phyloP scores from a whole-genome alignment of 2,888 invertebrate species.

The Tiliacea aurago region DNA sequence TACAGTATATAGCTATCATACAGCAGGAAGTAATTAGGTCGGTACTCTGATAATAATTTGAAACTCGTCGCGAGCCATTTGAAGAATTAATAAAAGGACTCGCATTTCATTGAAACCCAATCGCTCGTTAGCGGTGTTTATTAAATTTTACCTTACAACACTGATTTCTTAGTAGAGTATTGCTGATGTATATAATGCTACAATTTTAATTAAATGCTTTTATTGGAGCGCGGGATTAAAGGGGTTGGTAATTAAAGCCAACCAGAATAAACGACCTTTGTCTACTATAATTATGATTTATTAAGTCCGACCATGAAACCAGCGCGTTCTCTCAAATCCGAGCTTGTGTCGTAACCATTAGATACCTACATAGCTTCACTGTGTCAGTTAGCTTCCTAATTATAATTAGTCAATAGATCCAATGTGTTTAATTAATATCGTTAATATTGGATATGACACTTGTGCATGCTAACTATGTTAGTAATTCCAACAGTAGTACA shows the following conservation, averaged over 20 bases:
- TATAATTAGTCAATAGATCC: constrained; percentile 31
- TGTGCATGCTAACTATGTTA: constrained; percentile 18
- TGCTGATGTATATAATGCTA: constrained; percentile 75
- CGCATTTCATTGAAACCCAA: constrained; percentile 55
- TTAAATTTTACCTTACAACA: constrained; percentile 65
- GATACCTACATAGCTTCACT: constrained; percentile 1
- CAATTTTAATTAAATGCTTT: constrained; percentile 86
- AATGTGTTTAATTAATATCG: constrained; percentile 36
- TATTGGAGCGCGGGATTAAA: constrained; percentile 82
- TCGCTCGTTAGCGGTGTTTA: constrained; percentile 64
- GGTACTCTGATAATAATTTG: not conserved
- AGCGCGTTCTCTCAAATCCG: constrained; percentile 38
- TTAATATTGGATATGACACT: constrained; percentile 41
- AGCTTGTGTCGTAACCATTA: constrained; percentile 32
- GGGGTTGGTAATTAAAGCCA: constrained; percentile 83
- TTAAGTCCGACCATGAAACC: constrained; percentile 74
- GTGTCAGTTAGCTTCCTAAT: constrained; percentile 26
- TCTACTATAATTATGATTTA: constrained; percentile 85
- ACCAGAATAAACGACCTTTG: constrained; percentile 85
- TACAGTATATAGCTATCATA: not conserved
- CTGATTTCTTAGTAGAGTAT: constrained; percentile 61
- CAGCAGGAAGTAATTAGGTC: constrained; percentile 25
- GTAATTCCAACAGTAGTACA: constrained; percentile 21
- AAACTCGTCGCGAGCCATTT: constrained; percentile 33
- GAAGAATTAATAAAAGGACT: constrained; percentile 46